Evolutionary conservation across 2,888 invertebrate genomes (phyloP).

Genomic region (Hipparchia sbordonii): DNA sequence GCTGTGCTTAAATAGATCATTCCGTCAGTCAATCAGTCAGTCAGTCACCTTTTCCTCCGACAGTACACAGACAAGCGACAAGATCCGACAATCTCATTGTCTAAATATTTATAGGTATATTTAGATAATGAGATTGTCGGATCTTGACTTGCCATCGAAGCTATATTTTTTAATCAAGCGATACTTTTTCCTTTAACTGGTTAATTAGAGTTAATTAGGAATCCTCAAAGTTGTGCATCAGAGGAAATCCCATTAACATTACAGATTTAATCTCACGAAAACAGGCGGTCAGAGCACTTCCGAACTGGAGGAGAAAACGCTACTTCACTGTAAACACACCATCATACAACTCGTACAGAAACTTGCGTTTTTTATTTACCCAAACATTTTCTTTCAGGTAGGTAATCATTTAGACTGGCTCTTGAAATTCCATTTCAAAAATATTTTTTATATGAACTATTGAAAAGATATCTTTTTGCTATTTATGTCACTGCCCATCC

Average conservation of each 20-base stretch:
- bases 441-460: too few species aligned
- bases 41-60: too few species aligned
- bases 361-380: not conserved
- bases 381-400: not conserved
- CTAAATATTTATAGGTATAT: too few species aligned
- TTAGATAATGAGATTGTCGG: too few species aligned
- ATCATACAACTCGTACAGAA: not conserved
- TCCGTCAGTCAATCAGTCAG: too few species aligned
- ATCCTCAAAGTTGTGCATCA: constrained; percentile 26
- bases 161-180: not conserved
- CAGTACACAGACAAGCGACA: too few species aligned
- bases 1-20: too few species aligned
- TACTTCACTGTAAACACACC: constrained; percentile 40
- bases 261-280: constrained; percentile 43
- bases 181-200: constrained; percentile 11
- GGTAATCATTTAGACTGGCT: not conserved
- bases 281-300: constrained; percentile 43
- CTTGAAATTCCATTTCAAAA: too few species aligned
- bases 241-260: constrained; percentile 41
- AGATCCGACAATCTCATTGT: too few species aligned
- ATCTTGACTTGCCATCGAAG: too few species aligned
- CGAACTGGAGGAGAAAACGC: constrained; percentile 36
- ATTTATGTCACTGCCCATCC: too few species aligned
- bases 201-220: constrained; percentile 29
- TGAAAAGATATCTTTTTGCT: too few species aligned